Evolutionary conservation across 2,113 vertebrate genomes (phyloP).

Genomic region (Phylloscopus whistleri): DNA sequence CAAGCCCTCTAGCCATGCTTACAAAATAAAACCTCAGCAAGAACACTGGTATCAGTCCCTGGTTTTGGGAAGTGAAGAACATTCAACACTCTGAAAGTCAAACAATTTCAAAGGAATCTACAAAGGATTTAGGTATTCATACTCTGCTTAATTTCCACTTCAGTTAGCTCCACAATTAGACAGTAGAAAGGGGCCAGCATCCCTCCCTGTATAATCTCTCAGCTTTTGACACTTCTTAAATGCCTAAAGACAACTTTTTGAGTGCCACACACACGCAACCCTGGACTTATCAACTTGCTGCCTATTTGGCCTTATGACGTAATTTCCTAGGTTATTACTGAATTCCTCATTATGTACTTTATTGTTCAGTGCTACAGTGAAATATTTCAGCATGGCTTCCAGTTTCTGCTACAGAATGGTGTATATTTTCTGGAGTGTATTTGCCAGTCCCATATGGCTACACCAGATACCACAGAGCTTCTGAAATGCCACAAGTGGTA

Average conservation of each 20-base stretch:
- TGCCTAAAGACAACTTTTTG: background rate
- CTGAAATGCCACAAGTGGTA: background rate
- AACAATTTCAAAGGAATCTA: background rate
- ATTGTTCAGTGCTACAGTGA: background rate
- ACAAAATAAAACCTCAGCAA: background rate
- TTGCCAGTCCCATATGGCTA: background rate
- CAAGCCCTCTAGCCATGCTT: background rate
- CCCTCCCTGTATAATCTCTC: background rate
- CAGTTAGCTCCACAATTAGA: background rate
- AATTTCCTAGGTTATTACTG: background rate
- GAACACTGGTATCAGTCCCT: background rate
- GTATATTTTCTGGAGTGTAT: background rate
- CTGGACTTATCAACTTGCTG: background rate
- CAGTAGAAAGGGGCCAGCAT: background rate
- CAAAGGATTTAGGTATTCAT: background rate
- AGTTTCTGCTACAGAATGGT: background rate
- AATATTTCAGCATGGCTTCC: background rate
- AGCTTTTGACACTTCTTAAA: background rate
- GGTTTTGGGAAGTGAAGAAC: background rate
- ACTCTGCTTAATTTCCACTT: background rate
- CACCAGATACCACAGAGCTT: background rate
- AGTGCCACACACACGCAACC: fast-evolving
- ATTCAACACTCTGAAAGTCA: background rate
- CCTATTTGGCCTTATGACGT: fast-evolving
- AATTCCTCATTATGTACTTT: background rate